Evolutionary conservation across 2,113 vertebrate species (phyloP).

Genomic region (Xiphophorus couchianus): DNA sequence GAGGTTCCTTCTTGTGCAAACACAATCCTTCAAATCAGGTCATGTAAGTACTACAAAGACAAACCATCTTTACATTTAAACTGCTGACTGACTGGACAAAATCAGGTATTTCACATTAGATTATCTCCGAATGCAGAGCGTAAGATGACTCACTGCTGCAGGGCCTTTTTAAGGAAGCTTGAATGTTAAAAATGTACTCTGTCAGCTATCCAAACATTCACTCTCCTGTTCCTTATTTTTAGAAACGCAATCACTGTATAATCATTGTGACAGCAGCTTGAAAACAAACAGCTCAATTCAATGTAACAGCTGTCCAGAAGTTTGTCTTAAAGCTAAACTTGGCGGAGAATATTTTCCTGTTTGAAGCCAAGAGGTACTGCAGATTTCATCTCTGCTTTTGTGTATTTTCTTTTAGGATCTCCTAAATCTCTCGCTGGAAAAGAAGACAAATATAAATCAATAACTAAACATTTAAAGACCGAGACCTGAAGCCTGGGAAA

Average conservation of each 20-base stretch:
- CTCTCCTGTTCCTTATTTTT: constrained; percentile 55
- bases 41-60: neutral
- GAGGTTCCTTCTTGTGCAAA: constrained; percentile 7
- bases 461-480: constrained; percentile 27
- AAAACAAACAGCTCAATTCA: neutral
- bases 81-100: neutral
- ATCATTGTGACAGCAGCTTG: constrained; percentile 20
- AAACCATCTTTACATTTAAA: neutral
- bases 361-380: neutral
- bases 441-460: constrained; percentile 22
- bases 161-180: constrained; percentile 56
- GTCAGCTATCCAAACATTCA: constrained; percentile 44
- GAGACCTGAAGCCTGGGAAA: neutral
- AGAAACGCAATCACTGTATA: constrained; percentile 40
- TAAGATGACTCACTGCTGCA: constrained; percentile 21
- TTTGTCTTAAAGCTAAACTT: neutral
- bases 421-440: constrained; percentile 29
- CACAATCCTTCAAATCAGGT: neutral
- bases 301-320: neutral
- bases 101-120: constrained; percentile 13
- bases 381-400: constrained; percentile 10
- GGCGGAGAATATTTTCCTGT: neutral
- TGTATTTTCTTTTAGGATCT: constrained; percentile 4
- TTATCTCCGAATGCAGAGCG: constrained; percentile 4
- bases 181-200: constrained; percentile 44